Conservation (phyloP, 1,140 invertebrate genomes). For the Cyclina sinensis region DNA sequence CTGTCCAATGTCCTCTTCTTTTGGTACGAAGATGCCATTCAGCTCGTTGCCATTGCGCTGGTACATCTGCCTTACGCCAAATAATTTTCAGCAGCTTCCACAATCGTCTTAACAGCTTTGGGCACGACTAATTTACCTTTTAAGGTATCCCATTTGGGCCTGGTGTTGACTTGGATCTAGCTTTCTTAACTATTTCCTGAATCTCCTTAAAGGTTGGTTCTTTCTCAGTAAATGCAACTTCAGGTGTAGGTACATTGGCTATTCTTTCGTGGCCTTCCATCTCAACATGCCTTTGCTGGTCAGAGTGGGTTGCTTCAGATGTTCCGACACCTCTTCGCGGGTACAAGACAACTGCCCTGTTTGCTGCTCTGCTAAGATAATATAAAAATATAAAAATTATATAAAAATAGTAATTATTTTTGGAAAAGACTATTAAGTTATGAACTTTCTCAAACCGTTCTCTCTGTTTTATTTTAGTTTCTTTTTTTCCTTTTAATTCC, state of each 20-base stretch:
- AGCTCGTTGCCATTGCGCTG: background rate
- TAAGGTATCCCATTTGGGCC: constrained; percentile 54
- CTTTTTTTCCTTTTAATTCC: no score
- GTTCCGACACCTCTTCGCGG: background rate
- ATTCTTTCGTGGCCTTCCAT: background rate
- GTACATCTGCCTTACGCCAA: constrained; percentile 26
- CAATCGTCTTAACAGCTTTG: background rate
- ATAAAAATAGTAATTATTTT: no score
- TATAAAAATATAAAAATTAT: no score
- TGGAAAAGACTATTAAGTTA: no score
- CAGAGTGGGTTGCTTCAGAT: constrained; percentile 17
- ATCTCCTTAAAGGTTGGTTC: constrained; percentile 34
- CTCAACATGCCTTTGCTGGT: background rate
- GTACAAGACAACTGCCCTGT: background rate
- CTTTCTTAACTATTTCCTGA: constrained; percentile 42
- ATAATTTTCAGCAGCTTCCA: background rate
- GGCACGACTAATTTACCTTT: constrained; percentile 49
- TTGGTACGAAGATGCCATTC: background rate
- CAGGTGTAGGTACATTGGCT: background rate
- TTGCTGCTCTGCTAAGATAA: background rate
- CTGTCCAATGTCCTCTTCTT: background rate
- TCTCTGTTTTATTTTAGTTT: no score
- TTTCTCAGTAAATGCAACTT: constrained; percentile 12
- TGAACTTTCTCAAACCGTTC: no score
- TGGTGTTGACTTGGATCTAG: constrained; percentile 47